These are phyloP conservation scores for Yponomeuta malinellus DNA, from an alignment of 2,888 invertebrate species.

Conservation along the genomic window DNA sequence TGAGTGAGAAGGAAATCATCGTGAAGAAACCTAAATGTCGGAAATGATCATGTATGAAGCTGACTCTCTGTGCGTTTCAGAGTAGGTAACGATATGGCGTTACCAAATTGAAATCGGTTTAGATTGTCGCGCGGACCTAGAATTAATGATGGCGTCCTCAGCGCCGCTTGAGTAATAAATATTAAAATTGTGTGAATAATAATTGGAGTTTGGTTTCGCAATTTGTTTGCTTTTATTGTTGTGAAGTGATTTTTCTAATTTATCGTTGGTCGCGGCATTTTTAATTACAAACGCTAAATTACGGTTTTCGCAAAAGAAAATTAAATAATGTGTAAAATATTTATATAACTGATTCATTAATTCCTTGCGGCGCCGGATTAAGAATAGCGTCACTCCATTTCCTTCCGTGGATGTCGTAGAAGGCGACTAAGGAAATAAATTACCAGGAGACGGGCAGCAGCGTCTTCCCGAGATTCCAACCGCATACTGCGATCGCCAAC, in stretches of 20 bases:
- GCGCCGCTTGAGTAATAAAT: neutral
- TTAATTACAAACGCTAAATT: neutral
- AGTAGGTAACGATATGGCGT: neutral
- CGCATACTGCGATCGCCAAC: no score
- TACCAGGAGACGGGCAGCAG: no score
- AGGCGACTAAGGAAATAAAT: no score
- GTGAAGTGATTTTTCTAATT: neutral
- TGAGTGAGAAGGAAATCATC: no score
- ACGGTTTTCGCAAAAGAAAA: no score
- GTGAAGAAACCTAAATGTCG: no score
- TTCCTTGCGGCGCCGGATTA: no score
- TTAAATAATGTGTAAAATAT: neutral
- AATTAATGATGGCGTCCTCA: constrained; percentile 20
- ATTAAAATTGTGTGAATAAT: constrained; percentile 5
- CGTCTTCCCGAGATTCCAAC: no score
- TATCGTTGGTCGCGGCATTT: neutral
- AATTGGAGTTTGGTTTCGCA: neutral
- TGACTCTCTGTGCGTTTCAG: neutral
- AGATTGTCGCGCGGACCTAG: constrained; percentile 10
- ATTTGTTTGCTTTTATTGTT: neutral
- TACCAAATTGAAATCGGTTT: constrained; percentile 22
- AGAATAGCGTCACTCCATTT: no score
- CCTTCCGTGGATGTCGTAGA: no score
- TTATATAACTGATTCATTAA: no score
- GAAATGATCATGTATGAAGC: neutral